Evolutionary conservation across 2,888 invertebrate genomes (phyloP), one percentile per base, ranked within the genome.

Genomic region (Acronicta alni): DNA sequence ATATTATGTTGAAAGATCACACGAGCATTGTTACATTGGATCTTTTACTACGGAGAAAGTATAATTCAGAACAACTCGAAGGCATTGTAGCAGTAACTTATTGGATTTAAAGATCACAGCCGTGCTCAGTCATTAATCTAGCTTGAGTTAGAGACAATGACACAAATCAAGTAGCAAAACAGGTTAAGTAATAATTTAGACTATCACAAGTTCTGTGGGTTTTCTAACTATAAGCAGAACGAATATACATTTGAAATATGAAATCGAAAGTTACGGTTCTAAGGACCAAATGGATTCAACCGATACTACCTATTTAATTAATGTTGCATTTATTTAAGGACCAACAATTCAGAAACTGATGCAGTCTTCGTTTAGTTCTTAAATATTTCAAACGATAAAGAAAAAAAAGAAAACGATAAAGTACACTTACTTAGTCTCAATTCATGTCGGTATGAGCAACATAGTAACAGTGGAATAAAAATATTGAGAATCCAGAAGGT

Each of bases 41-140:
- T 47, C 63, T 37, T 62, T 41, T 5, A 47, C 43, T 32, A 44
- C 37, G 7, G 37, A 48, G 65, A 69, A 67, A 57, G 65, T 46
- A 43, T 14, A 35, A 30, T 1, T 38, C 37, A 39, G 48, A 26
- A 57, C 14, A 39, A 47, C 30, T 54, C 32, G 47, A 71, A 71
- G 54, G 58, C 59, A 48, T 65, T 58, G 43, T 37, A 23, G 16
- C 18, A 41, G 23, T 51, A 48, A 44, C 37, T 58, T 54, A 52
- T 59, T 8, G 59, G 66, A 65, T 70, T 71, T 48, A 65, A 47
- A 67, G 43, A 70, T 70, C 66, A 51, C 30, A 54, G 53, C 57
- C 46, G 39, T 57, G 51, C 20, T 51, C 44, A 65, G 39, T 54
- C 46, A 44, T 41, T 65, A 65, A 71, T 67, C 66, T 47, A 47